Conservation (phyloP, 2,888 invertebrate species). For the Ashinkailepas kermadecensis region DNA sequence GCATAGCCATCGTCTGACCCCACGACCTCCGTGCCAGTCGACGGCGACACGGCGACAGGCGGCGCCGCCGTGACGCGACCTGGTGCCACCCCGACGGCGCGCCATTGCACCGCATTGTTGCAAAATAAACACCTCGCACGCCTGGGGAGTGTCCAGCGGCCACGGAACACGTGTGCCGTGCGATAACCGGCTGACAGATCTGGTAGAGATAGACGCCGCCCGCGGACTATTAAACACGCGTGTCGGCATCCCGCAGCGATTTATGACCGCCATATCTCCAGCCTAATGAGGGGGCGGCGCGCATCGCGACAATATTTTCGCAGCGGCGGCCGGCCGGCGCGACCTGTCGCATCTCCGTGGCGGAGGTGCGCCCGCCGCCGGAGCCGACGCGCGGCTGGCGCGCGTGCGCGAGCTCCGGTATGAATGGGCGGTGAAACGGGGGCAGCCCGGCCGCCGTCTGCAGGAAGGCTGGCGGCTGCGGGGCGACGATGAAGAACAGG, state of each 20-base stretch:
- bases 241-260: not conserved
- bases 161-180: not conserved
- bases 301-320: not conserved
- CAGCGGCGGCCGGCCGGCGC: not conserved
- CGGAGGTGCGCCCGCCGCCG: no score
- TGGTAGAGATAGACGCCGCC: not conserved
- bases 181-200: not conserved
- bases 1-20: no score
- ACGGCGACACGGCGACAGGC: no score
- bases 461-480: not conserved
- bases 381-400: not conserved
- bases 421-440: not conserved
- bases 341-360: not conserved
- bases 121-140: not conserved
- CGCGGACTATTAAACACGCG: not conserved
- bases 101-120: not conserved
- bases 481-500: not conserved
- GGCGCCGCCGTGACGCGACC: not conserved
- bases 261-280: not conserved
- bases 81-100: not conserved
- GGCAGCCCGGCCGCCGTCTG: not conserved
- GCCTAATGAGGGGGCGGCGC: not conserved
- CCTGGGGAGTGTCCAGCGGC: not conserved
- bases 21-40: no score
- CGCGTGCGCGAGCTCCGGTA: not conserved